Conservation (phyloP, 1,140 invertebrate genomes). For the Aethina tumida region DNA sequence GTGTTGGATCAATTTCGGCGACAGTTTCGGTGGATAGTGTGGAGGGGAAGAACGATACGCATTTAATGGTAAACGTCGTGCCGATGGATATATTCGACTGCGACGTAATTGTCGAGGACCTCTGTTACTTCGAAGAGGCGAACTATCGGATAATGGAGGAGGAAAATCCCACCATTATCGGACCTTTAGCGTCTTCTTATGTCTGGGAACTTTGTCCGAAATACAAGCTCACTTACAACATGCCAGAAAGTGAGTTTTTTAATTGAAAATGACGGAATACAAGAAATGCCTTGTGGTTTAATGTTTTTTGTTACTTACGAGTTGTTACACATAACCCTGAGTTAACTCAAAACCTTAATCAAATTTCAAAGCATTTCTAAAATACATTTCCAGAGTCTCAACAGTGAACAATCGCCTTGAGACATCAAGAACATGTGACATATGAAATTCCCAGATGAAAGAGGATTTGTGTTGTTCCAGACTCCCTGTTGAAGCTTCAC, state of each 20-base stretch:
- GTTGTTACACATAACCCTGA: no score
- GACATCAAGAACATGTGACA: no score
- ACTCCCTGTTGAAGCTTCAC: no score
- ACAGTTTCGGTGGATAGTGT: neutral
- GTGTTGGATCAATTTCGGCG: neutral
- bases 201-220: neutral
- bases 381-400: no score
- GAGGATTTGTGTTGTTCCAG: no score
- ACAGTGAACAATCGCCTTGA: no score
- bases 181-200: neutral
- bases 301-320: no score
- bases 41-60: neutral
- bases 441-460: no score
- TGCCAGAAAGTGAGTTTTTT: neutral
- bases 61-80: neutral
- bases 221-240: slow-evolving; percentile 1
- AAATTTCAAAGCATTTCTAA: no score
- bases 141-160: slow-evolving; percentile 1
- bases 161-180: neutral
- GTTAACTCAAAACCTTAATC: no score
- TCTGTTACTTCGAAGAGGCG: slow-evolving; percentile 1
- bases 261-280: no score
- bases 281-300: no score
- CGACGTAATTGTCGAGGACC: neutral
- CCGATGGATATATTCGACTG: neutral